Evolutionary conservation across 2,113 vertebrate genomes (phyloP).

Genomic region (Notiomystis cincta): DNA sequence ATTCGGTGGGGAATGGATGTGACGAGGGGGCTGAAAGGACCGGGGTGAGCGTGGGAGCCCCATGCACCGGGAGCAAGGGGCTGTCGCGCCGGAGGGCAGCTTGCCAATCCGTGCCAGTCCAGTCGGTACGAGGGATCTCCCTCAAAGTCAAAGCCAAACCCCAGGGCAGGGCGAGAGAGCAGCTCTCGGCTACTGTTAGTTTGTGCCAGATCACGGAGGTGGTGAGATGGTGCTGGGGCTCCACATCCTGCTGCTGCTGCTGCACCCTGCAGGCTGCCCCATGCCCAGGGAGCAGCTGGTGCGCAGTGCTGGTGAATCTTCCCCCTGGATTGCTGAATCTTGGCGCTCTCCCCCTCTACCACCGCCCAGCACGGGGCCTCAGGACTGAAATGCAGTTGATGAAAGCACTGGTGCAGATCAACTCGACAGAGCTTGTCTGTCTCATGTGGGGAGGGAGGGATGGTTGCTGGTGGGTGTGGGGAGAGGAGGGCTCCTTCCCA

Average conservation of each 20-base stretch:
- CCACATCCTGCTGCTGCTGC: background rate
- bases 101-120: background rate
- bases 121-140: background rate
- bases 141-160: background rate
- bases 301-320: background rate
- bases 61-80: rapidly evolving
- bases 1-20: background rate
- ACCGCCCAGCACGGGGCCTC: background rate
- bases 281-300: rapidly evolving
- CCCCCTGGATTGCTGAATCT: background rate
- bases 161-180: background rate
- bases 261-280: background rate
- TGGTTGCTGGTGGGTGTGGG: background rate
- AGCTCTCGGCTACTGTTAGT: background rate
- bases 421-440: conserved; percentile 24
- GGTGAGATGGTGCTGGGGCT: background rate
- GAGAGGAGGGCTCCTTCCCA: background rate
- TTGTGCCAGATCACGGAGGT: background rate
- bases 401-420: background rate
- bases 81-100: rapidly evolving
- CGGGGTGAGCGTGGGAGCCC: background rate
- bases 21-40: background rate
- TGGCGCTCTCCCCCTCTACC: background rate
- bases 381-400: background rate
- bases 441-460: conserved; percentile 1